phyloP scores from a whole-genome alignment of 2,113 vertebrate species.

The Sitta europaea region DNA sequence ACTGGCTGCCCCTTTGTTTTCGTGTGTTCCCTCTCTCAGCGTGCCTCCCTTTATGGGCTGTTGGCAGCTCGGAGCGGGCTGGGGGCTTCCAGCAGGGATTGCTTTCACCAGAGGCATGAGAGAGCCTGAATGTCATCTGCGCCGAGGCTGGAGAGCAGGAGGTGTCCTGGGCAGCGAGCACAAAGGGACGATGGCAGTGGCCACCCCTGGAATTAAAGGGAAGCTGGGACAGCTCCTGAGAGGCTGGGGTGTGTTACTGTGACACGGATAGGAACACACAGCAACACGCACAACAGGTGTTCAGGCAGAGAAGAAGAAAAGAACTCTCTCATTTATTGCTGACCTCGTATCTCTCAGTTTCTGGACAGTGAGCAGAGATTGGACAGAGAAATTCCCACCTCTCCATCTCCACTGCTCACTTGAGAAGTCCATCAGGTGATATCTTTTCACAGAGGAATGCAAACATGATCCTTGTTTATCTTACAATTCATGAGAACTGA shows the following conservation, averaged over 20 bases:
- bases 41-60: constrained; percentile 21
- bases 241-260: not conserved
- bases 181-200: constrained; percentile 36
- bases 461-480: too few relatives aligned
- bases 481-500: too few relatives aligned
- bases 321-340: too few relatives aligned
- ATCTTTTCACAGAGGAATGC: too few relatives aligned
- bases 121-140: constrained; percentile 57
- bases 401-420: too few relatives aligned
- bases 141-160: constrained; percentile 26
- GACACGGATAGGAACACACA: too few relatives aligned
- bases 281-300: too few relatives aligned
- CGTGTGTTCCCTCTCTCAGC: constrained; percentile 31
- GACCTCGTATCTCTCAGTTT: too few relatives aligned
- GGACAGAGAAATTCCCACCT: too few relatives aligned
- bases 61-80: not conserved
- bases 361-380: too few relatives aligned
- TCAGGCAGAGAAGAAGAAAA: too few relatives aligned
- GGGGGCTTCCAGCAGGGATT: constrained; percentile 20
- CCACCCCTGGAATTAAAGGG: constrained; percentile 35
- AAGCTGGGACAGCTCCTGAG: not conserved
- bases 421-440: too few relatives aligned
- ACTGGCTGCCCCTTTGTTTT: constrained; percentile 14
- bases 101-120: constrained; percentile 41
- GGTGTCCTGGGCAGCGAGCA: constrained; percentile 7